phyloP scores from a whole-genome alignment of 2,113 vertebrate species.

The Nansenia antarctica region DNA sequence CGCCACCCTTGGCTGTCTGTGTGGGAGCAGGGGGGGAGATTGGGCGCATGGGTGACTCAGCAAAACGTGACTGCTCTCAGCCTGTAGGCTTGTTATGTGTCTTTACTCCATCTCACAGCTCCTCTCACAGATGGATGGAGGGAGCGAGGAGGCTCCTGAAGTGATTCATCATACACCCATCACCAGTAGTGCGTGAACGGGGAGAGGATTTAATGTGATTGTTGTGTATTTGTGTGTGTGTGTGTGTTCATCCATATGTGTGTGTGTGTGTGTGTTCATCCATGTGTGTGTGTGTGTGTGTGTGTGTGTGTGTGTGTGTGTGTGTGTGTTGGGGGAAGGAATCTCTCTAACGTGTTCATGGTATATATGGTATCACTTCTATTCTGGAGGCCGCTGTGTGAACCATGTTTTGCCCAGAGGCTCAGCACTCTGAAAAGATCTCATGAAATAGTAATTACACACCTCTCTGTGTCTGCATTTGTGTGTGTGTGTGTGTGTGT shows the following conservation, averaged over 20 bases:
- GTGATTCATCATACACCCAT: constrained; percentile 16
- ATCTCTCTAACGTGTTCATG: neutral
- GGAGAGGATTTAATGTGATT: neutral
- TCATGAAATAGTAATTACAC: neutral
- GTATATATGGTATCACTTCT: neutral
- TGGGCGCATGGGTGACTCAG: constrained; percentile 54
- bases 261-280: neutral
- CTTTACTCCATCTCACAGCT: neutral
- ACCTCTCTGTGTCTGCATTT: too few relatives aligned
- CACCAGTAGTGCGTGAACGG: constrained; percentile 1
- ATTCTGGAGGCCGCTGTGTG: neutral
- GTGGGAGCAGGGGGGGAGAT: neutral
- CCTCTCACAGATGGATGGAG: constrained; percentile 28
- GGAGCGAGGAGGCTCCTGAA: constrained; percentile 10
- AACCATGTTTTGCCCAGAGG: neutral
- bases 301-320: constrained; percentile 1
- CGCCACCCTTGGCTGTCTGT: constrained; percentile 24
- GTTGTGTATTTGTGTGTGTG: neutral
- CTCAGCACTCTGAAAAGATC: neutral
- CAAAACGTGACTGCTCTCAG: constrained; percentile 64
- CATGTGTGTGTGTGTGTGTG: neutral
- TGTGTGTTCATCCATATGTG: neutral
- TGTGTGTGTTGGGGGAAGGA: too few relatives aligned
- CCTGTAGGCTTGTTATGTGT: constrained; percentile 40
- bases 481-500: too few relatives aligned